Conservation (phyloP, 2,888 invertebrate species). For the Aphidoletes aphidimyza region DNA sequence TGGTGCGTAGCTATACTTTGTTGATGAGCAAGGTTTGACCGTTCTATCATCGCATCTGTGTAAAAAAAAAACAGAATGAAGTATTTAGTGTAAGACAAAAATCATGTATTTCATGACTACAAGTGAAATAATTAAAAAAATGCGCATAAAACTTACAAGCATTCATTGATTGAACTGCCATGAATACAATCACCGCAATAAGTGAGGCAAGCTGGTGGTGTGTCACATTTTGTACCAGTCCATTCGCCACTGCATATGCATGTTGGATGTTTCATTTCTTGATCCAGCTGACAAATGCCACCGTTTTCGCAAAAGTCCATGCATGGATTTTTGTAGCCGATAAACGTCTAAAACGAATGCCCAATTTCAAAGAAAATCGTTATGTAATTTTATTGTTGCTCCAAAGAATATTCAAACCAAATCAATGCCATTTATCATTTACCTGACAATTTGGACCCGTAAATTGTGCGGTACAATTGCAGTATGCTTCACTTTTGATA, state of each 20-base stretch:
- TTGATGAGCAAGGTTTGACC: slow-evolving; percentile 62
- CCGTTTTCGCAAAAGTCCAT: slow-evolving; percentile 69
- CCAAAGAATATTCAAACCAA: slow-evolving; percentile 23
- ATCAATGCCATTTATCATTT: slow-evolving; percentile 58
- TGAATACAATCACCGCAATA: slow-evolving; percentile 64
- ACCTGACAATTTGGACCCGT: slow-evolving; percentile 70
- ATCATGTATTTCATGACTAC: slow-evolving; percentile 54
- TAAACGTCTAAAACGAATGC: neutral
- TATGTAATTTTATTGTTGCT: neutral
- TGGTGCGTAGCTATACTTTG: neutral
- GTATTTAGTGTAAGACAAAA: too few relatives aligned
- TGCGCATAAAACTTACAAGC: slow-evolving; percentile 61
- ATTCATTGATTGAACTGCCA: slow-evolving; percentile 66
- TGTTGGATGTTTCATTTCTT: slow-evolving; percentile 67
- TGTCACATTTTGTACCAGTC: slow-evolving; percentile 70
- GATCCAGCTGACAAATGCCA: slow-evolving; percentile 71
- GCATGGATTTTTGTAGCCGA: slow-evolving; percentile 70
- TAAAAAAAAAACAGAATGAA: slow-evolving; percentile 59
- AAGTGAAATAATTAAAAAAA: slow-evolving; percentile 41
- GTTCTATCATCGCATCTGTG: slow-evolving; percentile 62
- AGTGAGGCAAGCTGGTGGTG: slow-evolving; percentile 65
- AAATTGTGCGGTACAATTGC: slow-evolving; percentile 70
- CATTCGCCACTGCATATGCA: slow-evolving; percentile 72
- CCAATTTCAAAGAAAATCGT: neutral
- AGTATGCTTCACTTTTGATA: slow-evolving; percentile 67